Percentiles rank a stretch among this genome's conserved stretches.
Conservation (phyloP, 2,888 invertebrate species). For the Dryococelus australis region DNA sequence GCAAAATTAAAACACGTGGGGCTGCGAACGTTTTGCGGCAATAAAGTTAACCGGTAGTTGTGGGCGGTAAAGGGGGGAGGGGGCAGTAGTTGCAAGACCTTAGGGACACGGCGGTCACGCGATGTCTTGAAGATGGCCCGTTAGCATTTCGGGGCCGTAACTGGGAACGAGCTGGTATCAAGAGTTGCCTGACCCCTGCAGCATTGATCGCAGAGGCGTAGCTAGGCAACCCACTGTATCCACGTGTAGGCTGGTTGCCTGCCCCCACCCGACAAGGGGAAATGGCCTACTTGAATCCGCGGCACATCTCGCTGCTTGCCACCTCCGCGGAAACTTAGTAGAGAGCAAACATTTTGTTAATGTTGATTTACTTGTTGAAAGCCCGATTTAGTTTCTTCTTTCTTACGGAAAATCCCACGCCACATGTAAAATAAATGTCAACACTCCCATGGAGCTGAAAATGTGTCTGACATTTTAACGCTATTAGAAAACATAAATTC, state of each 20-base stretch:
- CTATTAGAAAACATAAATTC: too few species aligned
- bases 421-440: too few species aligned
- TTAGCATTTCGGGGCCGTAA: not conserved
- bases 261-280: not conserved
- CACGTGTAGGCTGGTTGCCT: not conserved
- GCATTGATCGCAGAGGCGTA: not conserved
- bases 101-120: not conserved
- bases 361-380: too few species aligned
- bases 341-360: too few species aligned
- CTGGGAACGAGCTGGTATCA: slow-evolving; percentile 4
- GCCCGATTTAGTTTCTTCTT: too few species aligned
- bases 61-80: not conserved
- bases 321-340: not conserved
- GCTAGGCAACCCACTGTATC: slow-evolving; percentile 3
- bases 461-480: too few species aligned
- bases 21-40: slow-evolving; percentile 7
- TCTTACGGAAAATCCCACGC: too few species aligned
- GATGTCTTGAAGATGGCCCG: not conserved
- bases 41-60: not conserved
- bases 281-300: not conserved
- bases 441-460: too few species aligned
- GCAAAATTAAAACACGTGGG: not conserved
- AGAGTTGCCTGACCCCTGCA: not conserved
- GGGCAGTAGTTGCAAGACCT: not conserved
- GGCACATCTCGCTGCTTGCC: not conserved